Percentiles rank a stretch among this genome's conserved stretches.
phyloP scores from a whole-genome alignment of 1,140 invertebrate species.

The Heliothis virescens region DNA sequence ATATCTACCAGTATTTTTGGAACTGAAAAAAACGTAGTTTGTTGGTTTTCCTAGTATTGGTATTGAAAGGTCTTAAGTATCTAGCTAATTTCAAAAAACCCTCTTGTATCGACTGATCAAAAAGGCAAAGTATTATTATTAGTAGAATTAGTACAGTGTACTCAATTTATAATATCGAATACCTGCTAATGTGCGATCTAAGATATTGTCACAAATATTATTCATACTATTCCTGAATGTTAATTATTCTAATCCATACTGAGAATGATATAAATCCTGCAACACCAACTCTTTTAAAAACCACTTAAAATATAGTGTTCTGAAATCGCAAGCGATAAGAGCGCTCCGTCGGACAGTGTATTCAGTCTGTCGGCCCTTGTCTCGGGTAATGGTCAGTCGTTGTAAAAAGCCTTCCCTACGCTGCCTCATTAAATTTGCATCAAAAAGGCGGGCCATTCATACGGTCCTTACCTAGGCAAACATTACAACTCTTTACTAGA shows the following conservation, averaged over 20 bases:
- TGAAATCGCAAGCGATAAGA: conserved; percentile 50
- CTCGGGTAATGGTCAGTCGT: conserved; percentile 74
- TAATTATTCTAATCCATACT: too few relatives aligned
- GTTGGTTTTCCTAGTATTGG: background rate
- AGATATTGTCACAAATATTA: too few relatives aligned
- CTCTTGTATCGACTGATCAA: too few relatives aligned
- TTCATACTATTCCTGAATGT: too few relatives aligned
- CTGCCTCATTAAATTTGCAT: conserved; percentile 78
- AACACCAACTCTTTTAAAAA: conserved; percentile 4
- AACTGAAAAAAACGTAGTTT: too few relatives aligned
- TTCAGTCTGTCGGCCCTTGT: conserved; percentile 67
- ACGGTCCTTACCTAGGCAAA: conserved; percentile 59
- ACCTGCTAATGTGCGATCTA: too few relatives aligned
- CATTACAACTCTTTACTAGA: conserved; percentile 54
- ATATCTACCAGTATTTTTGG: background rate
- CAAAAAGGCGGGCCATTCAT: conserved; percentile 66
- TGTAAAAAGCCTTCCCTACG: conserved; percentile 62
- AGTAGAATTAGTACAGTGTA: too few relatives aligned
- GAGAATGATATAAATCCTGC: too few relatives aligned
- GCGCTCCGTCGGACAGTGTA: conserved; percentile 62
- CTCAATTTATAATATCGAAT: too few relatives aligned
- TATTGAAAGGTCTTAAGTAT: too few relatives aligned
- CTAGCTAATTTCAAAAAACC: too few relatives aligned
- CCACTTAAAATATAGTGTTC: conserved; percentile 46
- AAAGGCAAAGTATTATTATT: too few relatives aligned